These are phyloP conservation scores for Bombyx mandarina DNA, from an alignment of 1,140 invertebrate genomes.

Conservation along the genomic window DNA sequence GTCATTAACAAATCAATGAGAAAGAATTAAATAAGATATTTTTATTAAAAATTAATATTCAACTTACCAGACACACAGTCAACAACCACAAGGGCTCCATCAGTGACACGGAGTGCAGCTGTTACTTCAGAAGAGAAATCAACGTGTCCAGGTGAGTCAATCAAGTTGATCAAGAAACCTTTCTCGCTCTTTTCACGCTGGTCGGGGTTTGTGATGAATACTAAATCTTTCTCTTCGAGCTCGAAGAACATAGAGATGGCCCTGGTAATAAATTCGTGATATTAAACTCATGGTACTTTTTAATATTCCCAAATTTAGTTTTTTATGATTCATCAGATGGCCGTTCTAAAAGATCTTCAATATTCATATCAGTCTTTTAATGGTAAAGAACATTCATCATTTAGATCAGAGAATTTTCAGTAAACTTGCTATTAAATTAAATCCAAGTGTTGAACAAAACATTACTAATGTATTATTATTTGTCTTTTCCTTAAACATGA, in stretches of 20 bases:
- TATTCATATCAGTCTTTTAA: constrained; percentile 38
- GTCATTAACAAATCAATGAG: too few relatives aligned
- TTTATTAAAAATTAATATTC: background rate
- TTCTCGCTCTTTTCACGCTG: constrained; percentile 91
- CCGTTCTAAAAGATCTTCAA: constrained; percentile 66
- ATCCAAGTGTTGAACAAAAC: too few relatives aligned
- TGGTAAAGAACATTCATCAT: constrained; percentile 68
- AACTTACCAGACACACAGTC: constrained; percentile 96
- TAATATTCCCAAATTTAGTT: background rate
- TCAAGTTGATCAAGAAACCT: constrained; percentile 99
- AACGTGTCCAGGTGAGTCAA: constrained; percentile 99
- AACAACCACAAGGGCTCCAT: constrained; percentile 99
- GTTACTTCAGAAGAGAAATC: constrained; percentile 99
- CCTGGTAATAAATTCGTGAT: constrained; percentile 64
- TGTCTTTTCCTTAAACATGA: too few relatives aligned
- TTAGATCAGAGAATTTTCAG: background rate
- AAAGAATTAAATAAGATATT: too few relatives aligned
- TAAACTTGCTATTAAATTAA: background rate
- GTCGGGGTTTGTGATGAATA: constrained; percentile 90
- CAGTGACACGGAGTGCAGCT: constrained; percentile 98
- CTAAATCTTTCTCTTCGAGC: constrained; percentile 91
- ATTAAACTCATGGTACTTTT: background rate
- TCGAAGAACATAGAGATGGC: constrained; percentile 99
- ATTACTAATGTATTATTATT: too few relatives aligned
- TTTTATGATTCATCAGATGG: constrained; percentile 46